These are phyloP conservation scores for Champsocephalus gunnari DNA, from an alignment of 2,797 vertebrate genomes.

Conservation along the genomic window DNA sequence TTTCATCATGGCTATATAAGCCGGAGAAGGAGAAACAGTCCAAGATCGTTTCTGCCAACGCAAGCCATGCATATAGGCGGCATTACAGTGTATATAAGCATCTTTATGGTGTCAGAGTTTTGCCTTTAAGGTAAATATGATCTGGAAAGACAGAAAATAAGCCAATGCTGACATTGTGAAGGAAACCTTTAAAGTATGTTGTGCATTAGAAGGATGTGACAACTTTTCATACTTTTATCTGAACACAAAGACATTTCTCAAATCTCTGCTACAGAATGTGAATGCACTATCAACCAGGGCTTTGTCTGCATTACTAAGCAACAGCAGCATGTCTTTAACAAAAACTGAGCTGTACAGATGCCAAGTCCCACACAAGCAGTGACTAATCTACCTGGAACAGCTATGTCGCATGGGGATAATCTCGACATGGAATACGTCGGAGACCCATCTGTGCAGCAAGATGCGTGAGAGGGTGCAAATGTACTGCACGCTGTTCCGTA, in stretches of 20 bases:
- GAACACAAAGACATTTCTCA: background rate
- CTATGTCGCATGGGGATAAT: background rate
- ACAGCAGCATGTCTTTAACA: conserved; percentile 22
- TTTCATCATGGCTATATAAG: conserved; percentile 4
- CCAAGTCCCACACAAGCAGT: background rate
- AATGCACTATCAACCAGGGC: conserved; percentile 5
- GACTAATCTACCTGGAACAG: conserved; percentile 29
- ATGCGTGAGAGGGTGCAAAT: background rate
- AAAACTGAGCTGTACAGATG: background rate
- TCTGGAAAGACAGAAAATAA: background rate
- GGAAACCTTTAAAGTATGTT: background rate
- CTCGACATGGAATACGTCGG: background rate
- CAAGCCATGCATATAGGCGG: background rate
- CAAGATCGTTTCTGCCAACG: background rate
- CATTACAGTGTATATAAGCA: background rate
- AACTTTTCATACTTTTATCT: background rate
- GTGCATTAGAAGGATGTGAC: too few species aligned
- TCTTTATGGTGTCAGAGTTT: background rate
- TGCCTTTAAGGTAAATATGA: background rate
- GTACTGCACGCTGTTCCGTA: background rate
- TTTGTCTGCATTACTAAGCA: conserved; percentile 30
- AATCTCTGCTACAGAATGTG: background rate
- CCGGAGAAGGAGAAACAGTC: conserved; percentile 3
- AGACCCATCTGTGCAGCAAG: conserved; percentile 13
- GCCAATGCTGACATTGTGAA: background rate